These are phyloP conservation scores for Rhopalosiphum maidis DNA, from an alignment of 1,140 invertebrate genomes.

Conservation along the genomic window DNA sequence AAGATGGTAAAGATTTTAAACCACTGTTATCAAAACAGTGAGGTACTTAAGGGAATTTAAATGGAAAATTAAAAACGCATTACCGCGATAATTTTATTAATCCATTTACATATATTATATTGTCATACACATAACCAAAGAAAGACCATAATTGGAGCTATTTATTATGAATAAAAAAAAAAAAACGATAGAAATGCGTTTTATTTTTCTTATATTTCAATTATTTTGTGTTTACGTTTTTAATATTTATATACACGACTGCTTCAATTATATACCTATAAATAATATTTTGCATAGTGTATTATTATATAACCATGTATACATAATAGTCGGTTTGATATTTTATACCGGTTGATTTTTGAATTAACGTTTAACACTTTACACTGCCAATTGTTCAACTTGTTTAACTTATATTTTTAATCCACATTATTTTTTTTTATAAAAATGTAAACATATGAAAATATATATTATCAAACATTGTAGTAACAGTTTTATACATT, in stretches of 20 bases:
- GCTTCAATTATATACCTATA: not conserved
- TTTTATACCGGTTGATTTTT: not conserved
- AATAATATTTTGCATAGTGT: not conserved
- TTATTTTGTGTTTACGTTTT: not conserved
- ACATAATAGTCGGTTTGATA: no score
- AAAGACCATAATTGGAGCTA: not conserved
- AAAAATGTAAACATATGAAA: not conserved
- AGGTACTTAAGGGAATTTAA: constrained; percentile 55
- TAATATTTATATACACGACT: not conserved
- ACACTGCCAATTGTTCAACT: not conserved
- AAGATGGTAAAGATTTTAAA: constrained; percentile 47
- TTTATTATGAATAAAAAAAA: not conserved
- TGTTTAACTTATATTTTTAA: not conserved
- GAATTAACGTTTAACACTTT: not conserved
- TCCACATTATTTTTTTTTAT: not conserved
- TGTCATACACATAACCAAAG: not conserved
- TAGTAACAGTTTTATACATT: no score
- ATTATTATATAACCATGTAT: no score
- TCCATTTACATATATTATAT: constrained; percentile 22
- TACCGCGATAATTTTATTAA: constrained; percentile 41
- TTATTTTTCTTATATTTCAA: not conserved
- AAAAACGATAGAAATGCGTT: not conserved
- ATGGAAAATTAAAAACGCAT: constrained; percentile 56
- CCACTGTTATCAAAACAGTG: constrained; percentile 55
- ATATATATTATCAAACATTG: no score